phyloP scores from a whole-genome alignment of 2,888 invertebrate genomes.

The Phyto melanocephala region DNA sequence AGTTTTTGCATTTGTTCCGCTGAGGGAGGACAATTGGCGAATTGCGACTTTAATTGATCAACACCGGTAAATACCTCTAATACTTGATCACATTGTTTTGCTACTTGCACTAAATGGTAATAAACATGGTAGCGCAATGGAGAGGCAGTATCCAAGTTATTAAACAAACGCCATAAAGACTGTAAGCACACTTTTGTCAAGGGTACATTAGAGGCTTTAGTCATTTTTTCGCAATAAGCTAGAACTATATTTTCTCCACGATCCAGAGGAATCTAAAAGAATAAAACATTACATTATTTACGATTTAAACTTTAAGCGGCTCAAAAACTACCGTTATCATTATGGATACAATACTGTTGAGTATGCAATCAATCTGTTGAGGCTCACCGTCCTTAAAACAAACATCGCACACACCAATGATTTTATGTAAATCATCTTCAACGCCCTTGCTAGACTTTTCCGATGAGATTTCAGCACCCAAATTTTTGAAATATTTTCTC shows the following conservation, averaged over 20 bases:
- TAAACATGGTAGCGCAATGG: slow-evolving; percentile 95
- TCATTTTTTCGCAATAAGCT: slow-evolving; percentile 94
- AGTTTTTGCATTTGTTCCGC: slow-evolving; percentile 95
- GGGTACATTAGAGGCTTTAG: slow-evolving; percentile 90
- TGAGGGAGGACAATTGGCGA: slow-evolving; percentile 88
- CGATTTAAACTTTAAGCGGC: not conserved
- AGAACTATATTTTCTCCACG: slow-evolving; percentile 92
- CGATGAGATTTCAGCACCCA: slow-evolving; percentile 96
- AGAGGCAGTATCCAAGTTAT: slow-evolving; percentile 91
- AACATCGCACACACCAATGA: slow-evolving; percentile 94
- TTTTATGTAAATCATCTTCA: slow-evolving; percentile 95
- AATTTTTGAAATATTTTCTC: slow-evolving; percentile 91
- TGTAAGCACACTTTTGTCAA: slow-evolving; percentile 89
- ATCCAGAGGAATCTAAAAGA: slow-evolving; percentile 87
- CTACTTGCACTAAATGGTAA: slow-evolving; percentile 93
- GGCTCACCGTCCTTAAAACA: slow-evolving; percentile 94
- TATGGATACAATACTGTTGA: slow-evolving; percentile 97
- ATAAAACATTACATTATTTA: not conserved
- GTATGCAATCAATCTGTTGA: slow-evolving; percentile 92
- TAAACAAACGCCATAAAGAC: slow-evolving; percentile 94
- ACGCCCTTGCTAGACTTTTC: slow-evolving; percentile 93
- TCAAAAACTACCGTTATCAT: slow-evolving; percentile 87
- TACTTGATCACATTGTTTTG: slow-evolving; percentile 92
- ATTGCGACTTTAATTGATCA: slow-evolving; percentile 89
- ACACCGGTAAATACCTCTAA: slow-evolving; percentile 91